phyloP scores from a whole-genome alignment of 2,888 invertebrate genomes.

The Xestia xanthographa region DNA sequence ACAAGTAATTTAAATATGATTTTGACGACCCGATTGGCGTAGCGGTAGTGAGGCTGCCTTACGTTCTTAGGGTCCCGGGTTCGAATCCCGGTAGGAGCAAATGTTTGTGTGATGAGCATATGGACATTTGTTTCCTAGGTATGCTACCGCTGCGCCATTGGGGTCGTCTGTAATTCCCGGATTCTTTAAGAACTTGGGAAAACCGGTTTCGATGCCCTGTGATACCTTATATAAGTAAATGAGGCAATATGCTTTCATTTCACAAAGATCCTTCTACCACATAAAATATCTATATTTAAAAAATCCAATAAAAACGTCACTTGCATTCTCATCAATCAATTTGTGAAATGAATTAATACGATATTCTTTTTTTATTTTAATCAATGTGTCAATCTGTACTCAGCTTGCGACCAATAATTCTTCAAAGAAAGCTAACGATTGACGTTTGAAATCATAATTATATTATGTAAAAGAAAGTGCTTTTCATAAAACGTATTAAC shows the following conservation, averaged over 20 bases:
- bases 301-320: constrained; percentile 42
- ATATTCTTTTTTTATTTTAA: constrained; percentile 28
- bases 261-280: not conserved
- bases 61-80: no score
- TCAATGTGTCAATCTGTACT: constrained; percentile 42
- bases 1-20: no score
- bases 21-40: no score
- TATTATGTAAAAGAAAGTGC: constrained; percentile 18
- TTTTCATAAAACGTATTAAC: constrained; percentile 5
- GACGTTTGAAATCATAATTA: constrained; percentile 31
- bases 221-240: no score
- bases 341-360: constrained; percentile 22
- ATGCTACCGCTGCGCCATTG: no score
- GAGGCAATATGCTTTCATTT: not conserved
- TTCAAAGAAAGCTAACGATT: constrained; percentile 20
- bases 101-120: no score
- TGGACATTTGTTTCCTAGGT: no score
- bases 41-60: no score
- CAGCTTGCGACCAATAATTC: constrained; percentile 24
- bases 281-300: constrained; percentile 3
- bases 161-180: no score
- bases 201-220: no score
- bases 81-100: no score
- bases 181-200: no score
- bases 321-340: constrained; percentile 43